A percentile compares a stretch with the other conserved stretches of the same genome.
Evolutionary conservation across 2,113 vertebrate species (phyloP).

Genomic region (Chionomys nivalis): DNA sequence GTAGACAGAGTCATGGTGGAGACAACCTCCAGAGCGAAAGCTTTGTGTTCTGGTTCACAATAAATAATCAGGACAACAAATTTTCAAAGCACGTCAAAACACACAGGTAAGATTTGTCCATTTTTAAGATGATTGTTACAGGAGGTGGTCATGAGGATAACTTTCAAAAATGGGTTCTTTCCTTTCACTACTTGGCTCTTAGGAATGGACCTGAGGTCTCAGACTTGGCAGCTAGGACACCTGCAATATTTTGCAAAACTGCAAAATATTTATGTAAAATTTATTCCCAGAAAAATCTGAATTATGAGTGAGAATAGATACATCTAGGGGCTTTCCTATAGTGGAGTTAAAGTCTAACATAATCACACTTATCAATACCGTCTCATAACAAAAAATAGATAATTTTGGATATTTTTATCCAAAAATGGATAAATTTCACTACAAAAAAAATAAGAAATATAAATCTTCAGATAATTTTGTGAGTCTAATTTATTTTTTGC

Average conservation of each 20-base stretch:
- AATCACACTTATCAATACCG: background rate
- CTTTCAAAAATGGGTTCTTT: background rate
- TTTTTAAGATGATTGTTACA: background rate
- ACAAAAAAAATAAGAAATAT: background rate
- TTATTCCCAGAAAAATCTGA: background rate
- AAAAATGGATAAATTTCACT: background rate
- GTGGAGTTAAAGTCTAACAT: background rate
- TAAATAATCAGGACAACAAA: background rate
- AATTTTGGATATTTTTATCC: background rate
- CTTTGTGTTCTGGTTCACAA: background rate
- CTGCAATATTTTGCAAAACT: background rate
- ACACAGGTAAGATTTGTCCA: background rate
- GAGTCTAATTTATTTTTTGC: background rate
- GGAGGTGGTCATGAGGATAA: background rate
- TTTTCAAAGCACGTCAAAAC: slow-evolving; percentile 7
- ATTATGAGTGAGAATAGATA: background rate
- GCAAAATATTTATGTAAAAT: background rate
- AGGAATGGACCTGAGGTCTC: background rate
- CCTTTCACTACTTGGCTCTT: background rate
- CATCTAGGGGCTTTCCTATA: background rate
- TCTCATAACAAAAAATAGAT: background rate
- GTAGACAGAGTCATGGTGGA: background rate
- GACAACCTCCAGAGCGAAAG: background rate
- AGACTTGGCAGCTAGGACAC: background rate
- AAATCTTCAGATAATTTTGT: background rate